These are phyloP conservation scores for human DNA, from an alignment of 2,113 vertebrate species.

Conservation along the genomic window GRCh38 chr18:400501-401000, in stretches of 20 bases:
- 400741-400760: not conserved
- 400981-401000: conserved; percentile 68
- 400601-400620: not conserved
- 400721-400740: conserved; percentile 31
- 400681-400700: conserved; percentile 50
- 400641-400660: conserved; percentile 30
- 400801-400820: conserved; percentile 69
- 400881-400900: conserved; percentile 34
- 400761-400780: conserved; percentile 49
- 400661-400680: not conserved
- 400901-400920: conserved; percentile 22
- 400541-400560: conserved; percentile 31
- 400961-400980: conserved; percentile 73
- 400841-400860: conserved; percentile 63
- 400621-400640: not conserved
- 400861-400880: conserved; percentile 53
- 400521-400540: conserved; percentile 61
- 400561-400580: not conserved
- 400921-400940: conserved; percentile 55
- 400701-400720: conserved; percentile 55
- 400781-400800: conserved; percentile 30
- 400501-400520: not conserved
- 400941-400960: conserved; percentile 73
- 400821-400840: conserved; percentile 70
- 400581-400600: not conserved